Conservation (phyloP, 2,888 invertebrate species). For the Chesias legatella region DNA sequence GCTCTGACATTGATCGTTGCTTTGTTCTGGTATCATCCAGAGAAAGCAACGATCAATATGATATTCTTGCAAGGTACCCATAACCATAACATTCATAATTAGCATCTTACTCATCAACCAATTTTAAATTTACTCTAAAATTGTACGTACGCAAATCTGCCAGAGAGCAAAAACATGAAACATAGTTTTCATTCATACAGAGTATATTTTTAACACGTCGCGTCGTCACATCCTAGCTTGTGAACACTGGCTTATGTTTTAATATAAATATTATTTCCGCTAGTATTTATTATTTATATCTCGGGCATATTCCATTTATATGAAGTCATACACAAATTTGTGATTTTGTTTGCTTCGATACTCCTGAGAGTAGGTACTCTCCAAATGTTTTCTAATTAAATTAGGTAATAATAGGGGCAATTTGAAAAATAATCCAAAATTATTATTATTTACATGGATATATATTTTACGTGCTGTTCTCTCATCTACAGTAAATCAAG, state of each 20-base stretch:
- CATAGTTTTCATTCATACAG: slow-evolving; percentile 37
- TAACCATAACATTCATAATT: slow-evolving; percentile 7
- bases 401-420: no score
- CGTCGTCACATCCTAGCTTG: slow-evolving; percentile 16
- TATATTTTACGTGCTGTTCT: no score
- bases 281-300: slow-evolving; percentile 24
- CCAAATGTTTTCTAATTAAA: no score
- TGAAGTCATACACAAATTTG: slow-evolving; percentile 27
- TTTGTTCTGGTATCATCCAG: no score
- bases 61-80: slow-evolving; percentile 1
- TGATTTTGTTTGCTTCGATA: slow-evolving; percentile 3
- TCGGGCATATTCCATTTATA: slow-evolving; percentile 27
- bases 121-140: slow-evolving; percentile 7
- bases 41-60: slow-evolving; percentile 2
- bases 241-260: slow-evolving; percentile 32
- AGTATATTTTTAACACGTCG: slow-evolving; percentile 35
- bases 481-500: no score
- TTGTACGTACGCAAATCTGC: slow-evolving; percentile 1
- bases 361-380: slow-evolving; percentile 5
- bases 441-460: no score
- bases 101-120: slow-evolving; percentile 12
- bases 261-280: slow-evolving; percentile 15
- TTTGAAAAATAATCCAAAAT: no score
- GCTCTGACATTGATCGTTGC: no score
- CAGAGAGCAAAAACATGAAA: slow-evolving; percentile 21